Conservation (phyloP, 1,140 invertebrate species). For the Leptinotarsa lineolata region DNA sequence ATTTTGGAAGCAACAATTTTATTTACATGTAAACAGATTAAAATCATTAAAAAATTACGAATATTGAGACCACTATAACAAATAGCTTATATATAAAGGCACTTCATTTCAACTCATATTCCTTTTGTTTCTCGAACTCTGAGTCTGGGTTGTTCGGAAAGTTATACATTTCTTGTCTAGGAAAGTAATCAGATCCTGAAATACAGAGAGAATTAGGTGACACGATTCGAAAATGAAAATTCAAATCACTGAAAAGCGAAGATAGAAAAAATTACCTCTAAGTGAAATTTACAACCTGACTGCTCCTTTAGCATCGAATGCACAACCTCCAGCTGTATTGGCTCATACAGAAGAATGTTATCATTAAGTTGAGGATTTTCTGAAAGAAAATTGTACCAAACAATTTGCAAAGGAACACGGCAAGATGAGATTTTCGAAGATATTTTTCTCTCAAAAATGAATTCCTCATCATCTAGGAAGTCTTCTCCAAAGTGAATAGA, state of each 20-base stretch:
- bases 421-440: constrained; percentile 52
- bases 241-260: neutral
- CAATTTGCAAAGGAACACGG: constrained; percentile 61
- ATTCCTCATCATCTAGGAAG: constrained; percentile 42
- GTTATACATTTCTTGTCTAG: constrained; percentile 64
- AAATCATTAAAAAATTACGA: no score
- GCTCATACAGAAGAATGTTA: constrained; percentile 62
- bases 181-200: constrained; percentile 62
- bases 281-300: constrained; percentile 60
- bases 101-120: no score
- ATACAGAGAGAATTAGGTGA: constrained; percentile 24
- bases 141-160: constrained; percentile 56
- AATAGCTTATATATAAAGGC: no score
- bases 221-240: neutral
- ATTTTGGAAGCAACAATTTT: no score
- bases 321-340: constrained; percentile 61
- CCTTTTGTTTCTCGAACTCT: constrained; percentile 25
- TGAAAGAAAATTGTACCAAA: constrained; percentile 62
- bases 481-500: constrained; percentile 2
- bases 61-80: no score
- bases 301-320: constrained; percentile 58
- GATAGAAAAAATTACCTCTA: constrained; percentile 57
- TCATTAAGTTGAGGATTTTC: constrained; percentile 56
- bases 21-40: no score
- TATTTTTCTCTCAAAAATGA: constrained; percentile 52